Evolutionary conservation across 1,140 invertebrate genomes (phyloP), one percentile per base, ranked within the genome.

Genomic region (Coelopa frigida): DNA sequence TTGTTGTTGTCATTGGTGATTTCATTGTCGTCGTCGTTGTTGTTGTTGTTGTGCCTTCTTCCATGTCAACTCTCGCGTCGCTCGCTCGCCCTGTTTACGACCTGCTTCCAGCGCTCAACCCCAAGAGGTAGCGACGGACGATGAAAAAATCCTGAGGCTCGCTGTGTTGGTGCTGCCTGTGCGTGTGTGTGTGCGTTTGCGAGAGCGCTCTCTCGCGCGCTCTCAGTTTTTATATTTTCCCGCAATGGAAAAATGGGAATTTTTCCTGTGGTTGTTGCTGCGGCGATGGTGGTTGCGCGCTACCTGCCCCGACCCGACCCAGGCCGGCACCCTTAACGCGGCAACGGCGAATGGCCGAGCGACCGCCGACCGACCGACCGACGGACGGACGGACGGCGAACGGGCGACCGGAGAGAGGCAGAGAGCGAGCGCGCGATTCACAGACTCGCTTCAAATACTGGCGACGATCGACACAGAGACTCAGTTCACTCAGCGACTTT

Each of bases 161-260:
- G n/a, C n/a, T n/a, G n/a, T n/a, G n/a, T n/a, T n/a, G n/a, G n/a
- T n/a, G n/a, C n/a, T n/a, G n/a, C n/a, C n/a, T n/a, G n/a, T n/a
- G n/a, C n/a, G n/a, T n/a, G n/a, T n/a, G n/a, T n/a, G n/a, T n/a
- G n/a, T n/a, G n/a, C n/a, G n/a, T n/a, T n/a, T n/a, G n/a, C n/a
- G n/a, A n/a, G n/a, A n/a, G n/a, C n/a, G 33, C 33, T 36, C 33
- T 36, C 14, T 36, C 10, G 12, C 1, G 4, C 11, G 22, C n/a
- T 22, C 7, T 20, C 18, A 22, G n/a, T 37, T 17, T 5, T 38
- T 12, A 14, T 18, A 38, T 38, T 38, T 38, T 15, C 24, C 62
- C 62, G 56, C 62, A 66, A 66, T 66, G 62, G 62, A 66, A 66
- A 66, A 66, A 66, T 66, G 62, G 62, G 62, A 66, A 66, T 66